phyloP scores from a whole-genome alignment of 2,888 invertebrate genomes.

The Beris morrisii region DNA sequence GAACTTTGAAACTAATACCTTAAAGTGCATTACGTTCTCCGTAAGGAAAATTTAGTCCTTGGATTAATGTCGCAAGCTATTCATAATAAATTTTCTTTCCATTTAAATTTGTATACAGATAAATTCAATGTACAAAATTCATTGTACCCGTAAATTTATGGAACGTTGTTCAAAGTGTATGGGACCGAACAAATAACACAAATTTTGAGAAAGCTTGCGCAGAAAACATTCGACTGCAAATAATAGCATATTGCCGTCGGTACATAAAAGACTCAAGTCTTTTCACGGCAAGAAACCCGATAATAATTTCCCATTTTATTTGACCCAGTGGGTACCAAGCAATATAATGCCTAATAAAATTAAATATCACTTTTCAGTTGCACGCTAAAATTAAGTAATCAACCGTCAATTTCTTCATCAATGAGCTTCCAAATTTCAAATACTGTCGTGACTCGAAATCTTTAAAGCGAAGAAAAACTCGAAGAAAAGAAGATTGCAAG shows the following conservation, averaged over 20 bases:
- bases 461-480: neutral
- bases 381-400: slow-evolving; percentile 29
- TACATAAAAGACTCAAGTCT: neutral
- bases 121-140: too few species aligned
- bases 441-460: slow-evolving; percentile 21
- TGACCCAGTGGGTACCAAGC: too few species aligned
- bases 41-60: too few species aligned
- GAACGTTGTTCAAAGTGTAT: too few species aligned
- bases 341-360: neutral
- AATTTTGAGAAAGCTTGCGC: neutral
- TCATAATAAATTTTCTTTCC: too few species aligned
- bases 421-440: slow-evolving; percentile 29
- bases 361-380: slow-evolving; percentile 20
- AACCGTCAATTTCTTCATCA: slow-evolving; percentile 23
- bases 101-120: too few species aligned
- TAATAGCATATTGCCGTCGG: neutral
- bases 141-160: too few species aligned
- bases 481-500: slow-evolving; percentile 9
- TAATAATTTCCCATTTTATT: neutral
- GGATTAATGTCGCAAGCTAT: too few species aligned
- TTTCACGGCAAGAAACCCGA: neutral
- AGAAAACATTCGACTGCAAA: neutral
- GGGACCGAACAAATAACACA: neutral
- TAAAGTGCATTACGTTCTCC: too few species aligned
- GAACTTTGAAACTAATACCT: too few species aligned